Evolutionary conservation across 2,888 invertebrate genomes (phyloP).

Genomic region (Strigamia transsilvanica): DNA sequence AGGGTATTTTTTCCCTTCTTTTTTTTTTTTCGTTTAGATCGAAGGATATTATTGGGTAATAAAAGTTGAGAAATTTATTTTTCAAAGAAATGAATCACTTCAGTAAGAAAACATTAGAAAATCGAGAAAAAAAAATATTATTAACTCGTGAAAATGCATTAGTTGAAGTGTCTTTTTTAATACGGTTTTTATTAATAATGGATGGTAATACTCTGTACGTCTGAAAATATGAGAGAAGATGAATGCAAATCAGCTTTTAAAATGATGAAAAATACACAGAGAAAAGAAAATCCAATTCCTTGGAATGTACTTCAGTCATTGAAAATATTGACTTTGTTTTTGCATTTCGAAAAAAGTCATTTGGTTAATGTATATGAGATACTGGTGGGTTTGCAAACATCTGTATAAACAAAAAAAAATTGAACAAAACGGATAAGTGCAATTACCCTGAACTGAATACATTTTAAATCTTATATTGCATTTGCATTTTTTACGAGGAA

Average conservation of each 20-base stretch:
- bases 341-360: neutral
- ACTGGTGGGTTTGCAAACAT: neutral
- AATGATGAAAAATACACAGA: constrained; percentile 22
- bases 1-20: neutral
- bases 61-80: neutral
- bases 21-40: neutral
- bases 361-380: constrained; percentile 6
- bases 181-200: neutral
- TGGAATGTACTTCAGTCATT: neutral
- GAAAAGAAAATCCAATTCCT: neutral
- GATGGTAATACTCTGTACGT: neutral
- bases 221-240: neutral
- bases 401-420: neutral
- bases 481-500: no score
- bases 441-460: neutral
- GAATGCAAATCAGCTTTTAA: constrained; percentile 12
- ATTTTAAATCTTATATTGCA: neutral
- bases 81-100: no score
- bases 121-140: no score
- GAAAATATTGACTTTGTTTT: constrained; percentile 35
- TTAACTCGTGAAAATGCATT: neutral
- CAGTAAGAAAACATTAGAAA: no score
- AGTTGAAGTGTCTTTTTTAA: neutral
- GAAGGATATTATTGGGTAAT: neutral
- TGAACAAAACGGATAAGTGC: neutral